Conservation (phyloP, 64 coral and sea anemone species). For the Platygyra sinensis region DNA sequence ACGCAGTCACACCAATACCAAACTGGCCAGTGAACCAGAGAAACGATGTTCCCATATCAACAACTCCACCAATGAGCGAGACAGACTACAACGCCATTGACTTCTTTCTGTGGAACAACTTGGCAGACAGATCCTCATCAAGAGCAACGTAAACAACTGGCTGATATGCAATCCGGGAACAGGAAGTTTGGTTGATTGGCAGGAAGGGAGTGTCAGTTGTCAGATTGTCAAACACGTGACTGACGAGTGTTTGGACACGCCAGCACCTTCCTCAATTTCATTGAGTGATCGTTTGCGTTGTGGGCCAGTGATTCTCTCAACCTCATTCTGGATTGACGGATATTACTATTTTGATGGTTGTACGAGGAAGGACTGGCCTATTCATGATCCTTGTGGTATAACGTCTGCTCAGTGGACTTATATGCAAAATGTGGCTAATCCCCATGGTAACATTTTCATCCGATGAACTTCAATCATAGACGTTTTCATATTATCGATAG, state of each 20-base stretch:
- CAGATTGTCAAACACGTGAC: background rate
- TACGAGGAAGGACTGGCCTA: background rate
- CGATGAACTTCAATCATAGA: background rate
- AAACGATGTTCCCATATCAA: background rate
- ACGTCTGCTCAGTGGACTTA: background rate
- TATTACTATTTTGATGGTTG: constrained; percentile 16
- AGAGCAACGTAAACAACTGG: constrained; percentile 73
- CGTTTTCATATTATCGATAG: no score
- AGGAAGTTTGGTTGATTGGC: constrained; percentile 66
- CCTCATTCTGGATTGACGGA: background rate
- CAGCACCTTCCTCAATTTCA: background rate
- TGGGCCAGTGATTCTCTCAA: background rate
- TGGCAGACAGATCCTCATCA: constrained; percentile 63
- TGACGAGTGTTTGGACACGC: background rate
- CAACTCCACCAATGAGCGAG: constrained; percentile 41
- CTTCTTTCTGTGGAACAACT: constrained; percentile 60
- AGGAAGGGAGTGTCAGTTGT: constrained; percentile 41
- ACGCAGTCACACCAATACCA: constrained; percentile 20
- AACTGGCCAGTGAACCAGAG: background rate
- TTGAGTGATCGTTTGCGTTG: background rate
- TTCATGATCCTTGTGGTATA: background rate
- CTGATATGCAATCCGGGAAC: constrained; percentile 53
- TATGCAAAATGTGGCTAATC: background rate
- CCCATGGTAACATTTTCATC: constrained; percentile 16
- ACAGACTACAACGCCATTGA: constrained; percentile 64